Conservation (phyloP, 2,797 vertebrate genomes). For the Danio choprae region DNA sequence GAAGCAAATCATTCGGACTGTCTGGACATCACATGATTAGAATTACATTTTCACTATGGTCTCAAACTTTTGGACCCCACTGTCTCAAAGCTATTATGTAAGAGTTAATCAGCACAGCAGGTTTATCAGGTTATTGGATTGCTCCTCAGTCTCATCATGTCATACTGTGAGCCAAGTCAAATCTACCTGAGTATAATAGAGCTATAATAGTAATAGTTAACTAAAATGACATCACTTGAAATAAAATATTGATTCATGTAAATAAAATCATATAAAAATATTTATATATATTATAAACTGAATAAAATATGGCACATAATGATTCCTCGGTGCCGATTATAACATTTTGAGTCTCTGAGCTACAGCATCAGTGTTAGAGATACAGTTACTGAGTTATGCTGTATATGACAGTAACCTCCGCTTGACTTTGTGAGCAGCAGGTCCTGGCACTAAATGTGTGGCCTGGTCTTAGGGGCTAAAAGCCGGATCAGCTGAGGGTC, state of each 20-base stretch:
- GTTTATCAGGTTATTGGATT: constrained; percentile 52
- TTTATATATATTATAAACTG: too few relatives aligned
- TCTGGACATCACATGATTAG: not conserved
- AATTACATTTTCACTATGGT: not conserved
- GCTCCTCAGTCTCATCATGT: constrained; percentile 36
- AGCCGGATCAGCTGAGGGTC: constrained; percentile 13
- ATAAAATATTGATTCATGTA: not conserved
- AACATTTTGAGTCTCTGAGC: not conserved
- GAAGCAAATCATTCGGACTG: too few relatives aligned
- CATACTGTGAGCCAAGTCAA: constrained; percentile 35
- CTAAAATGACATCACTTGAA: not conserved
- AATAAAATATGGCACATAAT: too few relatives aligned
- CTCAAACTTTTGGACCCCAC: not conserved
- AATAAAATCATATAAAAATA: too few relatives aligned
- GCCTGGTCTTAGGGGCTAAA: constrained; percentile 27
- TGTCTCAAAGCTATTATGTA: constrained; percentile 1
- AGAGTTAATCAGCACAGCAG: constrained; percentile 10
- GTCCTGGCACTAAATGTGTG: not conserved
- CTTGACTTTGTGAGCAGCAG: constrained; percentile 24
- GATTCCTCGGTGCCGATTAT: not conserved
- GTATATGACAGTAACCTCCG: not conserved
- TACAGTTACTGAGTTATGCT: not conserved
- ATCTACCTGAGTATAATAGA: too few relatives aligned
- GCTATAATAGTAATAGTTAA: too few relatives aligned
- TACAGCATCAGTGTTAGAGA: not conserved